Conservation (phyloP, 2,888 invertebrate genomes). For the Cantharis flavilabris region DNA sequence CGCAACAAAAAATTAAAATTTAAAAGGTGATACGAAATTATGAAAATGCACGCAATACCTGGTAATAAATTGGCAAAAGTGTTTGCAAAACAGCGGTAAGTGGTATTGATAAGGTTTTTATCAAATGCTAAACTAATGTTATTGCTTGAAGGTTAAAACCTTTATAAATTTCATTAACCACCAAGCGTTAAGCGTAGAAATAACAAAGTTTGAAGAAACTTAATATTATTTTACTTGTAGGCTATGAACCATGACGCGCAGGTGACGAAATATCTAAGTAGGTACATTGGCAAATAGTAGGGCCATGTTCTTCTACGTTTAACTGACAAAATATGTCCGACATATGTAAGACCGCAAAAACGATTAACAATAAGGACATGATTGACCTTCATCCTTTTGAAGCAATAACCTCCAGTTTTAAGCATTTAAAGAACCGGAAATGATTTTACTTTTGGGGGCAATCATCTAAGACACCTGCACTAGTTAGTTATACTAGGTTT, state of each 20-base stretch:
- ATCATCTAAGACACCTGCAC: constrained; percentile 13
- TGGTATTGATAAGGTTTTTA: not conserved
- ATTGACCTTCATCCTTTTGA: constrained; percentile 15
- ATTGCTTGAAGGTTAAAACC: not conserved
- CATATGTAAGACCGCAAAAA: not conserved
- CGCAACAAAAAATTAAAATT: not conserved
- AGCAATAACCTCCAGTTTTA: constrained; percentile 11
- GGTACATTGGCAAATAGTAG: not conserved
- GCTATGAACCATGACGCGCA: not conserved
- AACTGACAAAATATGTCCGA: not conserved
- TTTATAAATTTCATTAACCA: not conserved
- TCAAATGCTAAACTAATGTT: not conserved
- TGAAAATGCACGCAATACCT: not conserved
- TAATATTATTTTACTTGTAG: not conserved
- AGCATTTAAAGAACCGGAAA: constrained; percentile 21
- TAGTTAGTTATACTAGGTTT: constrained; percentile 10
- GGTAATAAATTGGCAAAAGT: not conserved
- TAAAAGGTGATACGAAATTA: not conserved
- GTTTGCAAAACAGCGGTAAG: not conserved
- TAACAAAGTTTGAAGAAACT: not conserved
- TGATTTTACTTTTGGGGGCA: constrained; percentile 14
- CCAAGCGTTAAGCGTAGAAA: not conserved
- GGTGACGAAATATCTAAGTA: not conserved
- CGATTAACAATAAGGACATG: not conserved
- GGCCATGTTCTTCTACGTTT: not conserved